Evolutionary conservation across 2,113 vertebrate species (phyloP).

Genomic region (Heterochromis multidens): DNA sequence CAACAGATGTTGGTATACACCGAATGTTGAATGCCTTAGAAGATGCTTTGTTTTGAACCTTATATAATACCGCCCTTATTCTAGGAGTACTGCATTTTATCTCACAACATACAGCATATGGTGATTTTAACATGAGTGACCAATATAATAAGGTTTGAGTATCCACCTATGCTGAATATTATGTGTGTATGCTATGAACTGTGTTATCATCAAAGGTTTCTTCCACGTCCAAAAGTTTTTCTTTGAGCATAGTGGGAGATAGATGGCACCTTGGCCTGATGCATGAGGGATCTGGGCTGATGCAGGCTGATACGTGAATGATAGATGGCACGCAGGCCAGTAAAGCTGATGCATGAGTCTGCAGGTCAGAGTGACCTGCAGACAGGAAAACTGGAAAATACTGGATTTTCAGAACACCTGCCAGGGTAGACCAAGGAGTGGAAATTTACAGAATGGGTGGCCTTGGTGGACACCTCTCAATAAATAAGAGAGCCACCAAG

Average conservation of each 20-base stretch:
- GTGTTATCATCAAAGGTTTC: not conserved
- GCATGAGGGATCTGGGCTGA: not conserved
- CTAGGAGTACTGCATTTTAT: not conserved
- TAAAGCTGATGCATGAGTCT: not conserved
- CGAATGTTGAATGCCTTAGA: no score
- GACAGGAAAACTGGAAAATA: not conserved
- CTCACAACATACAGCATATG: not conserved
- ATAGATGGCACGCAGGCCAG: not conserved
- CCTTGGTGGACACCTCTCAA: not conserved
- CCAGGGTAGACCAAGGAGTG: not conserved
- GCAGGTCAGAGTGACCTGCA: not conserved
- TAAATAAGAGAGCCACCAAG: not conserved
- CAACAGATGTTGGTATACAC: no score
- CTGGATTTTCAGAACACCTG: not conserved
- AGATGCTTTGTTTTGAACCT: not conserved
- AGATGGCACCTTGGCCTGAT: not conserved
- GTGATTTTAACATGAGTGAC: rapidly evolving
- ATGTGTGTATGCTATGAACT: not conserved
- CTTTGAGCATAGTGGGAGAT: not conserved
- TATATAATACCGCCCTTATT: not conserved
- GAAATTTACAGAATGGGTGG: not conserved
- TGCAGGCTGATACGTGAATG: not conserved
- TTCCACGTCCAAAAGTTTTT: not conserved
- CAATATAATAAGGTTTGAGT: not conserved
- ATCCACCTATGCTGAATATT: not conserved